Evolutionary conservation across 1,140 invertebrate genomes (phyloP).

Genomic region (Papilio polyxenes): DNA sequence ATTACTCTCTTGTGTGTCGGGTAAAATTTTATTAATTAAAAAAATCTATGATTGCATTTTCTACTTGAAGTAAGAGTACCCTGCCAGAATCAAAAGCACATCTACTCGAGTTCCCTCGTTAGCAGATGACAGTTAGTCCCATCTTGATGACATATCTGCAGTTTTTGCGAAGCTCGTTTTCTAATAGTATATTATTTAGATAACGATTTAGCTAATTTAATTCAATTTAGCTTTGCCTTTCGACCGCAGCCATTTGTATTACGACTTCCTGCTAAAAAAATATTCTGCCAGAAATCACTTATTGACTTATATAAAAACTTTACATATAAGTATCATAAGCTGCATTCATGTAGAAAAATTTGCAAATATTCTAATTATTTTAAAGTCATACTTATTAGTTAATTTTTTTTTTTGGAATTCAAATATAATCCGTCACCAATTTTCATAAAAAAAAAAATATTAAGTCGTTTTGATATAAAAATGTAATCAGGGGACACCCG

Average conservation of each 20-base stretch:
- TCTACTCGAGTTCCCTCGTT: conserved; percentile 2
- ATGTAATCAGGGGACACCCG: background rate
- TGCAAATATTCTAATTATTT: background rate
- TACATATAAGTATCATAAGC: background rate
- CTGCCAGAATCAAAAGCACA: background rate
- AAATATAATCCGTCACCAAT: background rate
- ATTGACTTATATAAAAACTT: background rate
- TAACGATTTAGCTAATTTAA: conserved; percentile 47
- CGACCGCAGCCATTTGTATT: conserved; percentile 48
- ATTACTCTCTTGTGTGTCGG: no score
- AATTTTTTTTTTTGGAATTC: background rate
- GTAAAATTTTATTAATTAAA: no score
- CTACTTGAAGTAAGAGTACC: background rate
- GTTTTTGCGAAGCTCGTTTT: conserved; percentile 53
- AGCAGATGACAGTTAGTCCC: background rate
- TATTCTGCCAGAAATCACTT: background rate
- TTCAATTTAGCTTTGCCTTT: conserved; percentile 48
- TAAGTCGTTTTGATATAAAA: background rate
- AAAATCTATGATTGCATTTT: no score
- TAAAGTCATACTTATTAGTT: conserved; percentile 20
- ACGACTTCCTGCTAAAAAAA: conserved; percentile 50
- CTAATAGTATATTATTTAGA: conserved; percentile 54
- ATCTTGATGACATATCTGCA: conserved; percentile 54
- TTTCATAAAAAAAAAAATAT: background rate
- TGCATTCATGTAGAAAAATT: background rate